Conservation (phyloP, 2,888 invertebrate genomes). For the Zeuzera pyrina region DNA sequence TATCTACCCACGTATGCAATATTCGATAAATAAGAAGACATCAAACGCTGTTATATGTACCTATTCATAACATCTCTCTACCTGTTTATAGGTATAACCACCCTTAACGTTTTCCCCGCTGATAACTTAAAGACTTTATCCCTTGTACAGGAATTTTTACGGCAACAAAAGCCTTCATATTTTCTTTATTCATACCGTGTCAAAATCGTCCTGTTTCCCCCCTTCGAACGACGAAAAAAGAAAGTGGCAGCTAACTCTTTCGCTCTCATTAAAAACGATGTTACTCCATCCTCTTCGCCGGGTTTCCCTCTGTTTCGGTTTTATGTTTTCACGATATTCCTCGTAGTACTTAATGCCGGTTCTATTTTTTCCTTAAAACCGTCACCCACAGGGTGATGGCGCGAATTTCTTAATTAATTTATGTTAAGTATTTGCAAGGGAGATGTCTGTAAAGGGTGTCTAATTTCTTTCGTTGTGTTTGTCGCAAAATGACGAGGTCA, state of each 20-base stretch:
- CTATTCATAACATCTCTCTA: slow-evolving; percentile 17
- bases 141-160: slow-evolving; percentile 70
- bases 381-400: slow-evolving; percentile 59
- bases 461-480: slow-evolving; percentile 29
- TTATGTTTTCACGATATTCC: slow-evolving; percentile 59
- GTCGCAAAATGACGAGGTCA: slow-evolving; percentile 40
- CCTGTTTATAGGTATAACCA: slow-evolving; percentile 24
- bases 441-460: slow-evolving; percentile 41
- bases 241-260: slow-evolving; percentile 59
- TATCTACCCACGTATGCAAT: slow-evolving; percentile 30
- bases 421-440: slow-evolving; percentile 53
- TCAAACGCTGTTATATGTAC: slow-evolving; percentile 23
- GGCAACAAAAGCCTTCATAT: slow-evolving; percentile 70
- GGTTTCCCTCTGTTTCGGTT: slow-evolving; percentile 51
- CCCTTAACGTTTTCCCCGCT: slow-evolving; percentile 44
- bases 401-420: slow-evolving; percentile 68
- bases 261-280: slow-evolving; percentile 39
- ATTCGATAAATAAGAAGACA: slow-evolving; percentile 40
- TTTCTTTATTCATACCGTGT: slow-evolving; percentile 71
- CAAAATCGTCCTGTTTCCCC: slow-evolving; percentile 59
- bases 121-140: slow-evolving; percentile 73
- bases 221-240: slow-evolving; percentile 47
- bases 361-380: slow-evolving; percentile 36
- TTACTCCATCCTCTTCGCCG: slow-evolving; percentile 36
- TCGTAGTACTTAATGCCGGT: slow-evolving; percentile 44